phyloP scores from a whole-genome alignment of 1,140 invertebrate species.

The Acromyrmex echinatior region DNA sequence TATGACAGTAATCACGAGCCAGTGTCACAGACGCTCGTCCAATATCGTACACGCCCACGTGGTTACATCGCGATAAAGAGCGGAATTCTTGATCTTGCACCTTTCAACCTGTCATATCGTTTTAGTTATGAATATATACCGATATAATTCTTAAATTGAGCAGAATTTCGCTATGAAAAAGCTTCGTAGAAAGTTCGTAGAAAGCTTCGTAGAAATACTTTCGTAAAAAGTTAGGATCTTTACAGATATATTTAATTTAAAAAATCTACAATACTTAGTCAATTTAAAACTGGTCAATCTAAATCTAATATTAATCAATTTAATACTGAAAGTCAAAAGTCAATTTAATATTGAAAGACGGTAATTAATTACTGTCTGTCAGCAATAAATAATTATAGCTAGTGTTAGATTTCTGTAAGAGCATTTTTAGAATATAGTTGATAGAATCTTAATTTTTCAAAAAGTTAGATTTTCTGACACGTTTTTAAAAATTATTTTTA shows the following conservation, averaged over 20 bases:
- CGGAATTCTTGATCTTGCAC: conserved; percentile 32
- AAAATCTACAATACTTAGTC: too few species aligned
- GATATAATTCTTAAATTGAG: conserved; percentile 28
- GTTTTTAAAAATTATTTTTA: not conserved
- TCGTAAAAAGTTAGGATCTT: not conserved
- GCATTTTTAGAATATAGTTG: not conserved
- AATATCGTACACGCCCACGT: conserved; percentile 63
- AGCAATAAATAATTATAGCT: too few species aligned
- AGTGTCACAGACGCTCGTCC: conserved; percentile 61
- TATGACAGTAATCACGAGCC: conserved; percentile 70
- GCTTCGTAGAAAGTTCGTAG: not conserved
- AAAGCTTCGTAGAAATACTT: not conserved
- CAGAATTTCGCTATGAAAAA: not conserved
- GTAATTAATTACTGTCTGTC: too few species aligned
- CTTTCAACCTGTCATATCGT: conserved; percentile 6
- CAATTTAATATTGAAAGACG: too few species aligned
- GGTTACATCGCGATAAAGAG: conserved; percentile 66
- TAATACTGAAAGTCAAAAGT: too few species aligned
- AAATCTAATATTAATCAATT: too few species aligned
- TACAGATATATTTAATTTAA: too few species aligned
- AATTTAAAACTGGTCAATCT: too few species aligned
- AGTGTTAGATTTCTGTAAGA: too few species aligned
- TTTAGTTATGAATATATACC: not conserved
- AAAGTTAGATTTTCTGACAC: not conserved
- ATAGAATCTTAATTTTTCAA: not conserved